These are phyloP conservation scores for Festucalex cinctus DNA, from an alignment of 2,113 vertebrate species.

Conservation along the genomic window DNA sequence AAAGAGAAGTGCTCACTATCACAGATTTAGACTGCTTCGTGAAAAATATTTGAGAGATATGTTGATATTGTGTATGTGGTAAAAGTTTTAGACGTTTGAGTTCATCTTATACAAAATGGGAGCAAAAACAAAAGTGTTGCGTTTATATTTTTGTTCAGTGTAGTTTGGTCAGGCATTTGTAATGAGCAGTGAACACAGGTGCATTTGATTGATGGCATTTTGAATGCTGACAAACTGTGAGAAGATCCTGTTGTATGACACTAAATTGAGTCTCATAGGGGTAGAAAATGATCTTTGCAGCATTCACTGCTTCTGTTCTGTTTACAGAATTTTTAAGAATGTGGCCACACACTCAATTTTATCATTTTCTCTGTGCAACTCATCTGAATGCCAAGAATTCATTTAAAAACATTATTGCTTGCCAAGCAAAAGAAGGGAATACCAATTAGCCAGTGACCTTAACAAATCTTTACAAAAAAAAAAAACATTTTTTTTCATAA, in stretches of 20 bases:
- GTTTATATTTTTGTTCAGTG: too few relatives aligned
- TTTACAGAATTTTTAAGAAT: not conserved
- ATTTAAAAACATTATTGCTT: slow-evolving; percentile 16
- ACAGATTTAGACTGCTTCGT: not conserved
- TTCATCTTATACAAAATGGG: too few relatives aligned
- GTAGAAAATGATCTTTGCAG: not conserved
- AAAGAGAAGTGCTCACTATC: not conserved
- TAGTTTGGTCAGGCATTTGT: too few relatives aligned
- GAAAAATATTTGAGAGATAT: not conserved
- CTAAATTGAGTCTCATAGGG: too few relatives aligned
- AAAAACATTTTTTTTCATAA: not conserved
- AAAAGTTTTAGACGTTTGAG: too few relatives aligned
- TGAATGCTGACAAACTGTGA: too few relatives aligned
- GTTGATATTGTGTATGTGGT: too few relatives aligned
- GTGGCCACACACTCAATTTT: not conserved
- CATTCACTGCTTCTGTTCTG: not conserved
- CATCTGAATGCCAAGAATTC: slow-evolving; percentile 1
- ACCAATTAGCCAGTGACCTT: not conserved
- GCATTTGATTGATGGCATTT: too few relatives aligned
- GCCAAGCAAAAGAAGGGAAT: slow-evolving; percentile 16
- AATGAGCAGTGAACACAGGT: too few relatives aligned
- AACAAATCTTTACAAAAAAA: not conserved
- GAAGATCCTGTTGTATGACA: too few relatives aligned
- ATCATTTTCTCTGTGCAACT: not conserved
- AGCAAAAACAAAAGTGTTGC: too few relatives aligned